Conservation (phyloP, 2,113 vertebrate genomes). For the Mohoua ochrocephala region DNA sequence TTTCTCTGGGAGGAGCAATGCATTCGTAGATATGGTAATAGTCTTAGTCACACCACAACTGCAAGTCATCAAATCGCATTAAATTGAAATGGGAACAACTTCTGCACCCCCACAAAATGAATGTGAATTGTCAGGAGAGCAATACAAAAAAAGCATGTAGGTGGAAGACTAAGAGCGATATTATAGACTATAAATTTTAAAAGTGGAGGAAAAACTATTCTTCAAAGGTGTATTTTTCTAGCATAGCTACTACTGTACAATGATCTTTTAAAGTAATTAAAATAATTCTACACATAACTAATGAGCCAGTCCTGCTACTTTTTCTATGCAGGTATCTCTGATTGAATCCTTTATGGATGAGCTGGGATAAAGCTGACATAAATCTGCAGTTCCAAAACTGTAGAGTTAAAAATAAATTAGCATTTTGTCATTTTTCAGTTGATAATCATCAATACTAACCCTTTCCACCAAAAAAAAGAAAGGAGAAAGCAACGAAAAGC, state of each 20-base stretch:
- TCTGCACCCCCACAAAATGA: not conserved
- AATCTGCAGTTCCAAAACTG: not conserved
- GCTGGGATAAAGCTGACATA: not conserved
- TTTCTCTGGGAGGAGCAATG: not conserved
- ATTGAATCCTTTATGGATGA: not conserved
- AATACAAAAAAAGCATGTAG: not conserved
- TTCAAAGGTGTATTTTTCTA: conserved; percentile 5
- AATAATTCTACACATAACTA: not conserved
- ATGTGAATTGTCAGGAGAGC: not conserved
- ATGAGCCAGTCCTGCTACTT: not conserved
- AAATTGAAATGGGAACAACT: not conserved
- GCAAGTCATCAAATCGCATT: conserved; percentile 8
- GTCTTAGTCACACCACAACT: not conserved
- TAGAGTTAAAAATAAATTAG: not conserved
- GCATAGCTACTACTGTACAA: not conserved
- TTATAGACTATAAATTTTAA: not conserved
- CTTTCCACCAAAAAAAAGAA: not conserved
- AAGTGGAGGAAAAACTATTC: not conserved
- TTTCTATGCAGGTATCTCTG: not conserved
- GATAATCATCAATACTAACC: not conserved
- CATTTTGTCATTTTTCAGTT: not conserved
- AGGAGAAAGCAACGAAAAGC: not conserved
- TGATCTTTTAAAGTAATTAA: not conserved
- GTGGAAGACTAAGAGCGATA: not conserved
- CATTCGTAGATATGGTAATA: not conserved